phyloP scores from a whole-genome alignment of 1,140 invertebrate genomes.

The Cotesia typhae region DNA sequence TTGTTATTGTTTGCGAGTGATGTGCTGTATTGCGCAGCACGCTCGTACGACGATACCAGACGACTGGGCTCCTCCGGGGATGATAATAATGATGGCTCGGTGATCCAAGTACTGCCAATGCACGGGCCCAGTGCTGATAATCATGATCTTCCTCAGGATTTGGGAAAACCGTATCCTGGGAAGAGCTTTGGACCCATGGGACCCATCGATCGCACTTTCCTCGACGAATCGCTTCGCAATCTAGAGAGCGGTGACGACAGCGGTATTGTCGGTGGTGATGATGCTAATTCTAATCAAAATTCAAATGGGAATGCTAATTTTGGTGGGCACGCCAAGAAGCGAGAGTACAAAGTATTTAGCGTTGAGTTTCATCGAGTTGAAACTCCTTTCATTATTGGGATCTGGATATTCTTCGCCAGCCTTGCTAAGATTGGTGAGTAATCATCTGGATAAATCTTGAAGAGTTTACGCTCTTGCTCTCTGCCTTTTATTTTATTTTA shows the following conservation, averaged over 20 bases:
- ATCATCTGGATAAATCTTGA: not conserved
- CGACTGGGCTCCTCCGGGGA: conserved; percentile 17
- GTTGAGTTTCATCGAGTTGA: conserved; percentile 89
- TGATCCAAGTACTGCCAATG: conserved; percentile 37
- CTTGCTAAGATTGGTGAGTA: conserved; percentile 93
- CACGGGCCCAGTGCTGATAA: conserved; percentile 48
- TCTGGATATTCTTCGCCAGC: conserved; percentile 95
- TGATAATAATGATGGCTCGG: conserved; percentile 13
- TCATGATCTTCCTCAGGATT: conserved; percentile 45
- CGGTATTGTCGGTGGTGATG: conserved; percentile 47
- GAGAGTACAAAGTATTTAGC: conserved; percentile 77
- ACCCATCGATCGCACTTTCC: conserved; percentile 43
- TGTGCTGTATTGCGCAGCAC: conserved; percentile 22
- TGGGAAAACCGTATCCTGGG: conserved; percentile 52
- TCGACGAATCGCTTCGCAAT: conserved; percentile 51
- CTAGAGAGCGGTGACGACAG: conserved; percentile 37
- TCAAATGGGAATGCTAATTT: not conserved
- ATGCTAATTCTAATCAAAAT: conserved; percentile 15
- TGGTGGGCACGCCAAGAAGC: conserved; percentile 40
- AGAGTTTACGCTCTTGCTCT: too few species aligned
- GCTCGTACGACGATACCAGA: conserved; percentile 40
- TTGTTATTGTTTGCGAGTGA: conserved; percentile 28
- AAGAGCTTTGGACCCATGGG: conserved; percentile 60
- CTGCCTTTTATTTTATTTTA: not conserved
- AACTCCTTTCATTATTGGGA: conserved; percentile 90